Base-by-base conservation (phyloP, 2,888 invertebrate genomes). In the Monochamus alternatus region DNA sequence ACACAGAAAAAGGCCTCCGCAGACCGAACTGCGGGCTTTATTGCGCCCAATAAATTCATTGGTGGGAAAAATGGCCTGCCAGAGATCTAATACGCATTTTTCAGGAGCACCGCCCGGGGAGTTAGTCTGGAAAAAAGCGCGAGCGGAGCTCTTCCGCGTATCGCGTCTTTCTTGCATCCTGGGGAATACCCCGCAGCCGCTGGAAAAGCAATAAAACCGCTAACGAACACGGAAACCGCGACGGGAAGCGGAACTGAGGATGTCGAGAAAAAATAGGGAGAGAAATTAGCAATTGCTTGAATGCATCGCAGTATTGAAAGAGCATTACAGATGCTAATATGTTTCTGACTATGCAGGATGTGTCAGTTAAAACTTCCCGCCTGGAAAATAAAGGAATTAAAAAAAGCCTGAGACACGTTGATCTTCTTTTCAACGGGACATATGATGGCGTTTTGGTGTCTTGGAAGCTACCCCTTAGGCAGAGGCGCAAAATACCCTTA, bases 151-250 rank as follows among this genome's bases (percentile, higher is more conserved):
- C 22, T 51, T n/a, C 51, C 38, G 5, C 38, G 38, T 30, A 68
- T 68, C 59, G 22, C 43, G 43, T n/a, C 43, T 44, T 14, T 30
- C 68, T 12, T 14, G 68, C n/a, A 32, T 52, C n/a, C n/a, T n/a
- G n/a, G n/a, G n/a, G n/a, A n/a, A n/a, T n/a, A n/a, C n/a, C n/a
- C n/a, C n/a, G 55, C 31, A 32, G 7, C 58, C 38, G 71, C 62
- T 71, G 47, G 62, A 51, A 62, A 71, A 71, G 71, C 71, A 71
- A 71, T 71, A 71, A 71, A 71, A 71, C 62, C 71, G 52, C 71
- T 60, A 71, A 71, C 71, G 63, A 71, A 38, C 71, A 31, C 62
- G 58, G 60, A 71, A 51, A 62, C 32, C 63, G 63, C 38, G 71
- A 31, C 12, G 52, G 71, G 60, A 32, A 8, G 14, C 22, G 51